A percentile compares a stretch with the other conserved stretches of the same genome.
Conservation (phyloP, 1,140 invertebrate genomes). For the Ephestia elutella region DNA sequence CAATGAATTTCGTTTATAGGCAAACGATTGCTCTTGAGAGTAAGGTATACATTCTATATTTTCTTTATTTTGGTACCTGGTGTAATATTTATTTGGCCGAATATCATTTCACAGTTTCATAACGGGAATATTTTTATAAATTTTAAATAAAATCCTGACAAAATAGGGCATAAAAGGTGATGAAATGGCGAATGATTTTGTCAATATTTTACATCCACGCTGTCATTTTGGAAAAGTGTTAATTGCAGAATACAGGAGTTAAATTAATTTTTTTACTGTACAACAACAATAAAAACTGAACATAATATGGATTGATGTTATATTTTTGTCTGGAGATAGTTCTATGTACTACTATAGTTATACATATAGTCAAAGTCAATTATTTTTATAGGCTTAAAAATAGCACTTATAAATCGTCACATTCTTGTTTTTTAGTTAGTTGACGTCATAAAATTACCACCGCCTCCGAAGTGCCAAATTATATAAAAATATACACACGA, state of each 20-base stretch:
- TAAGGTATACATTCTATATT: neutral
- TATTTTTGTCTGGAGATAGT: too few species aligned
- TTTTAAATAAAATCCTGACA: neutral
- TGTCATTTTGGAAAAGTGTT: neutral
- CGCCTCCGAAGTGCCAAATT: too few species aligned
- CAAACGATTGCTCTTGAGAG: neutral
- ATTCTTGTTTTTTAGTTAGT: too few species aligned
- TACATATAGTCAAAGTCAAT: too few species aligned
- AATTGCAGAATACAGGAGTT: neutral
- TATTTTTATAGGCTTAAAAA: too few species aligned
- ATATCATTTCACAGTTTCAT: neutral
- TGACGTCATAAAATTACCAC: too few species aligned
- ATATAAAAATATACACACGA: too few species aligned
- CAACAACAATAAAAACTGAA: too few species aligned
- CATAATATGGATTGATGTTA: too few species aligned
- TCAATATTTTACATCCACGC: neutral
- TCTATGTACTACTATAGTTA: too few species aligned
- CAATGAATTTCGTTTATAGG: neutral
- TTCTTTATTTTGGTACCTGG: neutral
- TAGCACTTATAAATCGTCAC: too few species aligned
- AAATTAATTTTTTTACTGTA: too few species aligned
- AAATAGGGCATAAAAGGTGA: neutral
- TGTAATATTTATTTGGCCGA: constrained; percentile 1
- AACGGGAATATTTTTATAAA: neutral
- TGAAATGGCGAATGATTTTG: neutral